Evolutionary conservation across 2,113 vertebrate genomes (phyloP).

Genomic region (Burhinus oedicnemus): DNA sequence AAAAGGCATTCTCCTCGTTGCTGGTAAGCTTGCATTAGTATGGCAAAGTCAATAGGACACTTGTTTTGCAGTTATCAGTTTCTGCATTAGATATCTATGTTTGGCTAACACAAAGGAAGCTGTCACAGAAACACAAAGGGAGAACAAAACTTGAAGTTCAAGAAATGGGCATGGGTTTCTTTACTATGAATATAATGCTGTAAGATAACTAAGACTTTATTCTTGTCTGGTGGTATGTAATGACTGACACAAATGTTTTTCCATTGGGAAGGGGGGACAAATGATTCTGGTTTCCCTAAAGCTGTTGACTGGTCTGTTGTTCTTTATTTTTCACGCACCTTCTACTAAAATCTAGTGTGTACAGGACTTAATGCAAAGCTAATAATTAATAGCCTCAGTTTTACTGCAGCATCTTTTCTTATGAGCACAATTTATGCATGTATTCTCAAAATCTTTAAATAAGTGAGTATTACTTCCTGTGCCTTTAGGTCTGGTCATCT

Average conservation of each 20-base stretch:
- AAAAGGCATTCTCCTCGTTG: not conserved
- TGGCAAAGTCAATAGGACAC: not conserved
- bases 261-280: not conserved
- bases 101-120: not conserved
- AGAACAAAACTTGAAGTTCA: not conserved
- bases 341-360: not conserved
- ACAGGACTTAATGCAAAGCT: not conserved
- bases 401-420: not conserved
- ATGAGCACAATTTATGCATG: not conserved
- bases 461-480: not conserved
- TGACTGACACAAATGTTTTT: not conserved
- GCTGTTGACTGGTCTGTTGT: not conserved
- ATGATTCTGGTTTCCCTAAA: not conserved
- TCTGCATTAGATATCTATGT: not conserved
- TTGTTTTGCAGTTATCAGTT: not conserved
- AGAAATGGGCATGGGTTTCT: not conserved
- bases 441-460: not conserved
- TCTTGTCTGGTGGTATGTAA: not conserved
- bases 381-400: not conserved
- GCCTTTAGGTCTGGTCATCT: not conserved
- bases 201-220: constrained; percentile 24
- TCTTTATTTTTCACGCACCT: not conserved
- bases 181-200: not conserved
- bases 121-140: not conserved
- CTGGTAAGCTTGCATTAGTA: not conserved